Evolutionary conservation across 35 echinoderm and acorn worm genomes (phyloP), one percentile per base, ranked within the genome.

Genomic region (Hemicentrotus pulcherrimus): DNA sequence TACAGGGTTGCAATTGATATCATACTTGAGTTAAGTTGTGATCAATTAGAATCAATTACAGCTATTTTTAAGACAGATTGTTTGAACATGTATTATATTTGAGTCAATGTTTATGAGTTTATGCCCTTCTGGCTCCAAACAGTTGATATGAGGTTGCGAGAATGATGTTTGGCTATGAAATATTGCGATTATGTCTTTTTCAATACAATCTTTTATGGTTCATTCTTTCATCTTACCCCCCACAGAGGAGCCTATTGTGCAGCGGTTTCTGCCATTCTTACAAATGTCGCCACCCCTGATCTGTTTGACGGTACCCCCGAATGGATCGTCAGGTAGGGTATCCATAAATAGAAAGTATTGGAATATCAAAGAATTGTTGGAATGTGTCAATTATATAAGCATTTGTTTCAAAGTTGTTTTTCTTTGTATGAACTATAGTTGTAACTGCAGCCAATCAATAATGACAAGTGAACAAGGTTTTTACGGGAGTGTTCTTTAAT

Each of bases 241-340:
- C 85, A 9, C 61, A 99, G 98, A 88, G 98, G 98, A 88, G 97
- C 98, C 19, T 99, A 99, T 71, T 99, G 98, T 99, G 98, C 98
- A 28, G 98, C 97, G 18, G 98, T 99, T 33, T 96, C 98, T 91
- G 98, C 98, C 31, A 95, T 94, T 32, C 92, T 99, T 35, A 96
- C 97, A 65, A 99, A 99, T 95, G 97, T 99, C 18, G 97, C 96
- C 18, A 97, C 96, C 46, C 97, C 97, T 46, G 97, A 97, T 18
- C 97, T 99, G 98, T 99, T 99, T 97, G 97, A 99, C 19, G 98
- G 98, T 6, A 98, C 98, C 47, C 96, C 98, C 15, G 97, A 99
- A 91, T 98, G 98, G 97, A 98, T 98, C 28, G 97, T 94, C 24
- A 96, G 98, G 98, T 99, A 92, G 41, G 95, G 30, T 46, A 91